Base-by-base conservation (phyloP, 2,888 invertebrate genomes). In the Cheilosia grossa region DNA sequence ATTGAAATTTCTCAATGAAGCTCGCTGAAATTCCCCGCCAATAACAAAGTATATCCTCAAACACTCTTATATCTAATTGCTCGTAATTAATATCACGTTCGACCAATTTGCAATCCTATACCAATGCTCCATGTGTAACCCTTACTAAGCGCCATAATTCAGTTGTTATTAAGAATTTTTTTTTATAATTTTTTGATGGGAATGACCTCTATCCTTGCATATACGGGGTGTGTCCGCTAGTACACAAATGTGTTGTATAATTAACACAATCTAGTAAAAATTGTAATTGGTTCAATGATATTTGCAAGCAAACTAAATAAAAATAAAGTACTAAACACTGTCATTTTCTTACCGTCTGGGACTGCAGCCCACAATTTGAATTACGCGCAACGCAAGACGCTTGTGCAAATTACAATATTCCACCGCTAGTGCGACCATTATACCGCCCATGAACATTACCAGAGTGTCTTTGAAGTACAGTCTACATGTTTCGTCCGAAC, bases 331-430 rank as follows among this genome's bases (percentile, higher is more conserved):
- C 56, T 72, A 54, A 47, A 6, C 13, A 40, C 15, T 81, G 42
- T 83, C 17, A 33, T 56, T 27, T 24, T 53, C 89, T 88, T 89
- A 95, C 95, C 94, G 93, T 91, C 95, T 93, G 89, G 95, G 96
- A 87, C 95, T 95, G 91, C 95, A 95, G 33, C 96, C 96, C 51
- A 96, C 95, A 21, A 95, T 93, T 89, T 95, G 95, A 64, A 98
- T 96, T 4, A 97, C 96, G 91, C 96, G 94, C 72, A 98, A 91
- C 0, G 98, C 98, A 1, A 98, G 95, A 86, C 98, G 93, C 90
- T 96, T 96, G 88, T 98, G 98, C 27, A 98, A 92, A 90, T 97
- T 97, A 88, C 97, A 97, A 90, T 96, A 95, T 92, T 98, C 98
- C 1, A 98, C 96, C 0, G 97, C 97, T 0, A 97, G 95, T 0